Conservation (phyloP, 2,888 invertebrate genomes). For the Drosophila antonietae region DNA sequence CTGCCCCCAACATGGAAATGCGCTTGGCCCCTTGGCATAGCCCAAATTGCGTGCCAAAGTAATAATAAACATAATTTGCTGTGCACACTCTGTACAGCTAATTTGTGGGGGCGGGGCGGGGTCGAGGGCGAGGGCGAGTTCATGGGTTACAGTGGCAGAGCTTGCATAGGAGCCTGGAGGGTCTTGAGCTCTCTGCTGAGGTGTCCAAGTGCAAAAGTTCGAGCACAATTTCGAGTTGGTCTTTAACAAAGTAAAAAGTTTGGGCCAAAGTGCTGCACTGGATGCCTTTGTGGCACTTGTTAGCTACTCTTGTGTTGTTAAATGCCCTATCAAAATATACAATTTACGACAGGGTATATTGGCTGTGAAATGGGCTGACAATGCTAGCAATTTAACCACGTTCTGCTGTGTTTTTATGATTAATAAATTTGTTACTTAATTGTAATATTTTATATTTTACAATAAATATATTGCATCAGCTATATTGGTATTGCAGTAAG, state of each 20-base stretch:
- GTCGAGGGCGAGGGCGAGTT: neutral
- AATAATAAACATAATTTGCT: slow-evolving; percentile 80
- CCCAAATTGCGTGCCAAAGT: slow-evolving; percentile 71
- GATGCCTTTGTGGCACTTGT: slow-evolving; percentile 48
- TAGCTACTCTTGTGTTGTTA: slow-evolving; percentile 32
- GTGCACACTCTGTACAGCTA: slow-evolving; percentile 64
- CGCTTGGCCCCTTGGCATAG: slow-evolving; percentile 5
- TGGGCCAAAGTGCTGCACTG: slow-evolving; percentile 42
- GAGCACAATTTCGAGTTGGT: slow-evolving; percentile 61
- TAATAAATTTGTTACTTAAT: no score
- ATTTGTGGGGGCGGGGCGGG: slow-evolving; percentile 37
- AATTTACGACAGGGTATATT: slow-evolving; percentile 1
- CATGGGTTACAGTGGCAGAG: slow-evolving; percentile 5
- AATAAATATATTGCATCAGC: no score
- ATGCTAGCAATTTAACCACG: neutral
- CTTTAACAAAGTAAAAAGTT: slow-evolving; percentile 78
- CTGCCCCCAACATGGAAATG: slow-evolving; percentile 21
- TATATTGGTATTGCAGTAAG: no score
- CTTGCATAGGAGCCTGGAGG: slow-evolving; percentile 3
- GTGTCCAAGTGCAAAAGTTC: slow-evolving; percentile 72
- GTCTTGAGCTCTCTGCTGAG: slow-evolving; percentile 25
- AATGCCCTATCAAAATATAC: slow-evolving; percentile 25
- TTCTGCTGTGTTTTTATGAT: no score
- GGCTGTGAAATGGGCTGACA: neutral
- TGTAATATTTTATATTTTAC: no score